These are phyloP conservation scores for Rhinella marina DNA, from an alignment of 2,797 vertebrate genomes.

Conservation along the genomic window DNA sequence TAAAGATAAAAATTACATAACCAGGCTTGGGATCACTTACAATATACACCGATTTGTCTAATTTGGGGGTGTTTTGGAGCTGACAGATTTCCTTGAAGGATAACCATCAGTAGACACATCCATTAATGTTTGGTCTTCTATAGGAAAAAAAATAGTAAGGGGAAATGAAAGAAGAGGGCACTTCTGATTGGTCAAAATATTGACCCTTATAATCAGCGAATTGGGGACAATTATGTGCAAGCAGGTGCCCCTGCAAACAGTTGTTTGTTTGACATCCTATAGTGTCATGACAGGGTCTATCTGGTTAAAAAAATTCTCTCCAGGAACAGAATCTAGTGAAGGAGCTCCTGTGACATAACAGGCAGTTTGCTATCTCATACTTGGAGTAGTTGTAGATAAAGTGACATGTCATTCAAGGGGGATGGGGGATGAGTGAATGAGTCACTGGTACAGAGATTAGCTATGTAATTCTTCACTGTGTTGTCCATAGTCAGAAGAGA, in stretches of 20 bases:
- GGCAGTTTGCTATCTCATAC: conserved; percentile 25
- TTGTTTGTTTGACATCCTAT: neutral
- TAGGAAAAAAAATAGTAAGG: neutral
- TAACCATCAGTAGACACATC: neutral
- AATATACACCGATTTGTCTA: too few species aligned
- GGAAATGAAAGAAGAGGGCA: neutral
- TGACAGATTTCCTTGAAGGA: neutral
- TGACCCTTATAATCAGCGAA: neutral
- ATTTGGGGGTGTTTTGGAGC: too few species aligned
- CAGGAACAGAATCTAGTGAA: neutral
- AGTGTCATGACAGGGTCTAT: neutral
- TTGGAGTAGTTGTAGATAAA: conserved; percentile 44
- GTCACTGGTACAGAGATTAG: conserved; percentile 28
- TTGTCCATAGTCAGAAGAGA: neutral
- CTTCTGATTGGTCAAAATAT: neutral
- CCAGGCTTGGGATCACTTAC: too few species aligned
- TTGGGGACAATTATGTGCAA: neutral
- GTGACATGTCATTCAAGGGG: conserved; percentile 14
- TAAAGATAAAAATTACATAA: too few species aligned
- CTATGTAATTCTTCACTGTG: neutral
- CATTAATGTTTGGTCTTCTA: neutral
- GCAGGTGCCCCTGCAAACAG: neutral
- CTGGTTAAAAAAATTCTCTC: neutral
- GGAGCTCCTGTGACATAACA: conserved; percentile 12
- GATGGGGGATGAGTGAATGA: neutral